Evolutionary conservation across 2,797 vertebrate genomes (phyloP).

Genomic region (Megalops cyprinoides): DNA sequence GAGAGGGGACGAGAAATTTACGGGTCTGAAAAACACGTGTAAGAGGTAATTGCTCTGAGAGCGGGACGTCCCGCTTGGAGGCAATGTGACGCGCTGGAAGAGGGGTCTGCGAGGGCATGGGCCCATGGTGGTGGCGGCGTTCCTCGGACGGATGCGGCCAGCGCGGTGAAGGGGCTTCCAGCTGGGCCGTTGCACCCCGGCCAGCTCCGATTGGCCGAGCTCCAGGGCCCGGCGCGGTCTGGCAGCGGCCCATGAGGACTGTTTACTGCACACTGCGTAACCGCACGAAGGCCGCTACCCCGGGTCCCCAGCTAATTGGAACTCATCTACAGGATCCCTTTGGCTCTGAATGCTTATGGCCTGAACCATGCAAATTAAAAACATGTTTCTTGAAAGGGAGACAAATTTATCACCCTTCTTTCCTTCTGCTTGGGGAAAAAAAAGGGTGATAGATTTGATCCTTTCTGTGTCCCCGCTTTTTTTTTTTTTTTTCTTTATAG

Average conservation of each 20-base stretch:
- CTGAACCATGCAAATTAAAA: not conserved
- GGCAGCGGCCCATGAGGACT: not conserved
- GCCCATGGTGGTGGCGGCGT: too few species aligned
- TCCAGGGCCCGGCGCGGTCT: not conserved
- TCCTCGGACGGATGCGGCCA: too few species aligned
- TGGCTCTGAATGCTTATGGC: not conserved
- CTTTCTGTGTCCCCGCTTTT: constrained; percentile 39
- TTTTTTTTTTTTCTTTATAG: not conserved
- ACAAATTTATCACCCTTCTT: constrained; percentile 21
- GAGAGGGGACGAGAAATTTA: too few species aligned
- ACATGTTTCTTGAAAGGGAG: not conserved
- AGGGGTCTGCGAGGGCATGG: too few species aligned
- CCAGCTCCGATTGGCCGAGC: not conserved
- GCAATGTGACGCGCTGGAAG: too few species aligned
- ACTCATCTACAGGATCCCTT: constrained; percentile 12
- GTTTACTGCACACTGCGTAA: not conserved
- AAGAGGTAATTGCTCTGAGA: too few species aligned
- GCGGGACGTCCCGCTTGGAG: too few species aligned
- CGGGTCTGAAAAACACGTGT: too few species aligned
- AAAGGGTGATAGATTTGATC: constrained; percentile 39
- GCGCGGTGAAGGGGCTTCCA: too few species aligned
- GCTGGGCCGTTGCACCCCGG: not conserved
- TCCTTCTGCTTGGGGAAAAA: too few species aligned
- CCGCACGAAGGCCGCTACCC: constrained; percentile 27
- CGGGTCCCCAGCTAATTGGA: constrained; percentile 32